These are phyloP conservation scores for Cheilosia urbana DNA, from an alignment of 2,888 invertebrate species.

Conservation along the genomic window DNA sequence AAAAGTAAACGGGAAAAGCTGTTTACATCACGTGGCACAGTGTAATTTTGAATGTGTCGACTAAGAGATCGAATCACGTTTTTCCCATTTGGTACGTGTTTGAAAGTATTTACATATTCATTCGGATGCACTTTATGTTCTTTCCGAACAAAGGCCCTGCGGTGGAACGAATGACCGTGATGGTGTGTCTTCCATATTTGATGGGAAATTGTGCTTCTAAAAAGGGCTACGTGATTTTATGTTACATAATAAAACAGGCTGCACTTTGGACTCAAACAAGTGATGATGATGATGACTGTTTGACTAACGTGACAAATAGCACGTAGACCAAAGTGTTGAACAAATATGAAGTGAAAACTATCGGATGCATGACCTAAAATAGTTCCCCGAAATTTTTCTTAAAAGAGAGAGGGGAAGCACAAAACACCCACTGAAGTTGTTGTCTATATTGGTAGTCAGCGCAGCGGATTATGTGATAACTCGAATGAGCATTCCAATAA, in stretches of 20 bases:
- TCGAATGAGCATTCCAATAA: not conserved
- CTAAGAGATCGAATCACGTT: conserved; percentile 20
- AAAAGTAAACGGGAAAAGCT: conserved; percentile 4
- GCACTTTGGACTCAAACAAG: conserved; percentile 46
- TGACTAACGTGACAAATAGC: conserved; percentile 52
- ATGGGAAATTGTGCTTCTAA: not conserved
- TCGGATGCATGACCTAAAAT: conserved; percentile 40
- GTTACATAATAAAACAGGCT: conserved; percentile 11
- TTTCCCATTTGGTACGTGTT: conserved; percentile 30
- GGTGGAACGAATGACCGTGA: not conserved
- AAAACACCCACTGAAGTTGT: not conserved
- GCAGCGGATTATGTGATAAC: not conserved
- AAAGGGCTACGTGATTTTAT: conserved; percentile 20
- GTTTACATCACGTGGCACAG: conserved; percentile 6
- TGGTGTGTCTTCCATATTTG: not conserved
- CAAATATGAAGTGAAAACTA: conserved; percentile 59
- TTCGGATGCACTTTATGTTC: conserved; percentile 12
- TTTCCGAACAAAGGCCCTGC: not conserved
- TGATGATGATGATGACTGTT: not conserved
- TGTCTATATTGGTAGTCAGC: not conserved
- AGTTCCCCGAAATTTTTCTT: not conserved
- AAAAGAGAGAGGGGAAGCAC: not conserved
- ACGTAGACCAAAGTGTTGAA: conserved; percentile 79
- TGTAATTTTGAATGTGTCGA: not conserved
- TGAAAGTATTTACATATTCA: not conserved